Evolutionary conservation across 1,140 invertebrate genomes (phyloP), one percentile per base, ranked within the genome.

Genomic region (Lepidurus apus): DNA sequence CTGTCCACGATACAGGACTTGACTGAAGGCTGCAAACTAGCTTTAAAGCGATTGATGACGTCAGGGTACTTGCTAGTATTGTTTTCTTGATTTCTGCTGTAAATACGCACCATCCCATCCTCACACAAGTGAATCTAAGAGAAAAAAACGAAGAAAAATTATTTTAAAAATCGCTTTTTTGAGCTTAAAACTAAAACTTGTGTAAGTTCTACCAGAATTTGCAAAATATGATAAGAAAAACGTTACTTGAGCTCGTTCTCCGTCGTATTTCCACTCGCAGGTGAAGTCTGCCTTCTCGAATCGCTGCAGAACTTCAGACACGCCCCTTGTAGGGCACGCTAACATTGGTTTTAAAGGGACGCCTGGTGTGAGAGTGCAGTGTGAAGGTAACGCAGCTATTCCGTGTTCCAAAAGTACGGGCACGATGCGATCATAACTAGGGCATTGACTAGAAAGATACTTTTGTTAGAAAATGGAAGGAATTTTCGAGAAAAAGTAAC

Each of bases 191-290:
- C 2, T 3, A 42, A 24, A 47, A 7, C 42, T 79, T 43, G 17
- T 73, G 5, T 77, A 34, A 34, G 34, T 80, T 74, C 34, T 17
- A 73, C 47, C 0, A 73, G 6, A n/a, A 17, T 2, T 65, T 21
- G 17, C 4, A 65, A 65, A 21, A 65, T 65, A 7, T 7, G 7
- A 17, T n/a, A 21, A 65, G 24, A 42, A 78, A 42, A 13, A 77
- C 21, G 75, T 65, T 9, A 96, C 93, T 88, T 99, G 98, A 6
- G 96, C 98, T 83, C 98, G 87, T 88, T 99, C 98, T 6, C 98
- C 98, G 86, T 99, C 98, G 85, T 99, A 99, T 85, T 99, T 99
- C 90, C 92, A 99, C 88, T 99, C 98, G 85, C 97, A 99, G 3
- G 97, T 98, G 83, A 99, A 99, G 83, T 93, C 91, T 81, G 93